Evolutionary conservation across 2,888 invertebrate genomes (phyloP), one percentile per base, ranked within the genome.

Genomic region (Drosophila parthenogenetica): DNA sequence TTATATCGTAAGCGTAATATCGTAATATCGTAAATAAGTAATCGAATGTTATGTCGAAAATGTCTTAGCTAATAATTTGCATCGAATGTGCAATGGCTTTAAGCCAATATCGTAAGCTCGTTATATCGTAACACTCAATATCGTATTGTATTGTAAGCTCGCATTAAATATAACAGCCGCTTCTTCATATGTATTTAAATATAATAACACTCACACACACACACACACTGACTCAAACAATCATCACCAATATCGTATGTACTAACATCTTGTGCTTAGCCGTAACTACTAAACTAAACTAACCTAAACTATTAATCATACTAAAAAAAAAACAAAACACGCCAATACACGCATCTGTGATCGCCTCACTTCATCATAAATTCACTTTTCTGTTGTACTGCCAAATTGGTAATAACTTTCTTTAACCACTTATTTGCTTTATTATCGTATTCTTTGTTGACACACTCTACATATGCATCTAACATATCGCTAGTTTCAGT

Each of bases 221-320:
- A 59, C 14, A 22, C 51, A 45, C 7, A 59, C 14, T 29, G 49
- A 45, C 22, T 11, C 25, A 60, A 11, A 51, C 19, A 53, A 45
- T 37, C 43, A 54, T 5, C 54, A 29, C 58, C 45, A 77, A 62
- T 66, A 71, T 71, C 62, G 57, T 70, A 75, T 69, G 37, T 74
- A 69, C 39, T 43, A 59, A 68, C 48, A 76, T 65, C 55, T 58
- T 60, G 55, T 59, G 73, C 77, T 69, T 76, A 63, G 65, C 35
- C 45, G 66, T 67, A 77, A 49, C 45, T 39, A 57, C 22, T 35
- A 22, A 57, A 53, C 53, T 29, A n/a, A 29, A 14, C 16, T 43
- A 50, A 50, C 39, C n/a, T 10, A 8, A 43, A 19, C 35, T 51
- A 73, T 57, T 66, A 66, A 66, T 45, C 32, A 62, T 35, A 50